A percentile compares a stretch with the other conserved stretches of the same genome.
Evolutionary conservation across 2,797 vertebrate species (phyloP).

Genomic region (Chiroxiphia lanceolata): DNA sequence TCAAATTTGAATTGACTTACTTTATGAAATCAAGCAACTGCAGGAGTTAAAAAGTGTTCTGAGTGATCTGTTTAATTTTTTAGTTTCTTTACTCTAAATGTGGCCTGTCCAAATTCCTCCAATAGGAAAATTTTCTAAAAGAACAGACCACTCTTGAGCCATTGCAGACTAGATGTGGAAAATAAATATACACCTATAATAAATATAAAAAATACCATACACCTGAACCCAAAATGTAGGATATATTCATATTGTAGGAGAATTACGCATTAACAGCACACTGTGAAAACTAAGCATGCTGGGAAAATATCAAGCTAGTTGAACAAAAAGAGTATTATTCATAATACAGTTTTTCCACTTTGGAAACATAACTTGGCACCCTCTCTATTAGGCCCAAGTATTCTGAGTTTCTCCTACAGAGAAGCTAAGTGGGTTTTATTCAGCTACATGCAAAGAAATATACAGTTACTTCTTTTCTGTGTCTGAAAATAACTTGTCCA

Average conservation of each 20-base stretch:
- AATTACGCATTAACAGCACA: not conserved
- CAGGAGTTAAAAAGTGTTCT: not conserved
- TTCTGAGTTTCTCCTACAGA: not conserved
- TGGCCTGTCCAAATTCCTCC: not conserved
- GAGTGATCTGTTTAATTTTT: not conserved
- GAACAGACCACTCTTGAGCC: not conserved
- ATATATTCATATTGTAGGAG: not conserved
- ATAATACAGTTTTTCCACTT: slow-evolving; percentile 1
- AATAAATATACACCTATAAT: not conserved
- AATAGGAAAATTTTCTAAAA: not conserved
- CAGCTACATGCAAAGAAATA: not conserved
- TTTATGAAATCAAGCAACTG: slow-evolving; percentile 9
- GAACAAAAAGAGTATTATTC: not conserved
- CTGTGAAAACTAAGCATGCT: not conserved
- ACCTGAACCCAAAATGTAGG: not conserved
- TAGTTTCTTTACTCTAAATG: not conserved
- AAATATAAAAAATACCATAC: no score
- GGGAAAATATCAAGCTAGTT: not conserved
- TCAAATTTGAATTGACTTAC: not conserved
- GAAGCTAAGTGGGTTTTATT: not conserved
- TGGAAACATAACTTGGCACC: slow-evolving; percentile 16
- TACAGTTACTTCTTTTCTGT: not conserved
- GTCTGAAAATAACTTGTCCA: slow-evolving; percentile 27
- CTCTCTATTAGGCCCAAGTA: not conserved
- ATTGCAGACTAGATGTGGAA: not conserved